Evolutionary conservation across 1,140 invertebrate species (phyloP).

Genomic region (Pantala flavescens): DNA sequence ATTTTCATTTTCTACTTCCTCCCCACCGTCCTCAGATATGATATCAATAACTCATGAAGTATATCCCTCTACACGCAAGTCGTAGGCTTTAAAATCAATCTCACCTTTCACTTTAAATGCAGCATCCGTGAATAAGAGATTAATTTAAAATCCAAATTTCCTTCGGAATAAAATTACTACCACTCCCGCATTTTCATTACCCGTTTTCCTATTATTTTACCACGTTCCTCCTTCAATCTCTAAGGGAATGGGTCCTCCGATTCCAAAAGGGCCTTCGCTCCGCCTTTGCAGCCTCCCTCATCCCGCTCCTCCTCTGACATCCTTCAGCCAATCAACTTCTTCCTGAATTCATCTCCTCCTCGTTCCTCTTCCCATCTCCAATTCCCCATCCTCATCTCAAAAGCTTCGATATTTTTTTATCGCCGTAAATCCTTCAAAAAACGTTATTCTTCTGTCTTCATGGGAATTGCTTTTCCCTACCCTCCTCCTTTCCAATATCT

Average conservation of each 20-base stretch:
- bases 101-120: too few relatives aligned
- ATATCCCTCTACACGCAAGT: too few relatives aligned
- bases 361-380: not conserved
- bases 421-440: not conserved
- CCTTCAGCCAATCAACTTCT: not conserved
- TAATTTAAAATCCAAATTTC: not conserved
- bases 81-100: too few relatives aligned
- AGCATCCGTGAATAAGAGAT: too few relatives aligned
- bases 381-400: not conserved
- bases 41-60: too few relatives aligned
- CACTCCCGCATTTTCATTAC: not conserved
- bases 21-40: too few relatives aligned
- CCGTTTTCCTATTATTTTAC: not conserved
- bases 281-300: too few relatives aligned
- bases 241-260: not conserved
- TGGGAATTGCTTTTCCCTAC: not conserved
- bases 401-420: not conserved
- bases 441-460: constrained; percentile 6
- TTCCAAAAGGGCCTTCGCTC: not conserved
- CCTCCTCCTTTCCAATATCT: not conserved
- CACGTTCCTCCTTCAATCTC: not conserved
- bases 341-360: not conserved
- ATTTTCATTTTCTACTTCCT: too few relatives aligned
- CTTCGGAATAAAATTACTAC: not conserved
- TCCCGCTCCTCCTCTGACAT: too few relatives aligned